Evolutionary conservation across 2,113 vertebrate genomes (phyloP), one percentile per base, ranked within the genome.

Genomic region (Podilymbus podiceps): DNA sequence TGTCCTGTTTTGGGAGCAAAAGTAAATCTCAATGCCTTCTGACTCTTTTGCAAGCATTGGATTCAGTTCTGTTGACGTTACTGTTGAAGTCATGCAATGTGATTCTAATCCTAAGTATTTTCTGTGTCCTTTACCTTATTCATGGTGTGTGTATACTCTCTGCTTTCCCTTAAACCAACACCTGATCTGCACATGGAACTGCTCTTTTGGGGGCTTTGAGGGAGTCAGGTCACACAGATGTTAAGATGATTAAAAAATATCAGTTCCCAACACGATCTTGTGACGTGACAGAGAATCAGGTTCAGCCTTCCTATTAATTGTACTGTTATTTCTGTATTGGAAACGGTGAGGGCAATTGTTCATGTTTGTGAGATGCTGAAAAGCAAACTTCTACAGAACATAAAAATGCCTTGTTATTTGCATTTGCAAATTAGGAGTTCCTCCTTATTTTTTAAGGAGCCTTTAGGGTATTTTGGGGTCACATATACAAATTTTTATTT

Each of bases 71-170:
- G 47, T 52, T 91, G 74, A 13, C 3, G 5, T 25, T 91, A 22
- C 6, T 68, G 11, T 59, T 67, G 31, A 67, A 63, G 18, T 56
- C 10, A 11, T 3, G 3, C 8, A 21, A 15, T 15, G 6, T 33
- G 24, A 87, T 58, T 75, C 24, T 84, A 64, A 89, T 50, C 14
- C 42, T 78, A 53, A 74, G 2, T 2, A 25, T 78, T 79, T 69
- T 53, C 30, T 82, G 4, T 55, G 9, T 50, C n/a, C 12, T 85
- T 47, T 68, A 25, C 21, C 31, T 63, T 59, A 31, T 40, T 89
- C 13, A 2, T 30, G 21, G 25, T 0, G 0, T 35, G 3, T n/a
- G 15, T 49, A 13, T 33, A 18, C 5, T 5, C 22, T 67, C 2
- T 10, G 25, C 60, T 85, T 82, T 94, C 35, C 9, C 15, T 84